A percentile compares a stretch with the other conserved stretches of the same genome.
Evolutionary conservation across 2,888 invertebrate genomes (phyloP).

Genomic region (Epinotia ramella): DNA sequence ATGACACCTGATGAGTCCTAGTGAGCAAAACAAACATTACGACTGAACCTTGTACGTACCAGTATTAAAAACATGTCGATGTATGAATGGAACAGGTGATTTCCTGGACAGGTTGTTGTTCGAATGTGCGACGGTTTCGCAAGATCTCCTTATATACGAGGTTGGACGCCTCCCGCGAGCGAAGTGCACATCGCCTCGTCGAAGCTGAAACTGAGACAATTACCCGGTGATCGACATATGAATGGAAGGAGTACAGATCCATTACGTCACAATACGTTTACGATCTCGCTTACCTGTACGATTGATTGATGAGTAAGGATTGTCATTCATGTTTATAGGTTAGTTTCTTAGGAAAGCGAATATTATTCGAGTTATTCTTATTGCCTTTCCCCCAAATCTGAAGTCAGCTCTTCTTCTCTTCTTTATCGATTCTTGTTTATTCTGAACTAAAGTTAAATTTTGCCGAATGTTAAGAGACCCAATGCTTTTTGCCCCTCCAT

Average conservation of each 20-base stretch:
- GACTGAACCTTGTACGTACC: slow-evolving; percentile 59
- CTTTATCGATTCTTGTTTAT: no score
- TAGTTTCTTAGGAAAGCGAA: neutral
- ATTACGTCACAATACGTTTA: slow-evolving; percentile 36
- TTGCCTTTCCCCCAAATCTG: no score
- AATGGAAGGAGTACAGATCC: slow-evolving; percentile 67
- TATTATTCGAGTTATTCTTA: no score
- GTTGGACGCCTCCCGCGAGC: slow-evolving; percentile 59
- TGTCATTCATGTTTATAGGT: slow-evolving; percentile 4
- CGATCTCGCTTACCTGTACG: slow-evolving; percentile 24
- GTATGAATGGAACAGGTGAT: slow-evolving; percentile 65
- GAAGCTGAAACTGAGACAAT: slow-evolving; percentile 77
- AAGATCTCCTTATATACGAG: slow-evolving; percentile 81
- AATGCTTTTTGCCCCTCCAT: no score
- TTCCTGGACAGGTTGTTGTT: slow-evolving; percentile 79
- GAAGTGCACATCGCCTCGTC: slow-evolving; percentile 57
- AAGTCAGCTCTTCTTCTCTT: no score
- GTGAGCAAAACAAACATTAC: slow-evolving; percentile 49
- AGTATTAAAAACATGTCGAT: slow-evolving; percentile 70
- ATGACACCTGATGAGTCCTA: slow-evolving; percentile 52
- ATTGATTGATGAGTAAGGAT: slow-evolving; percentile 18
- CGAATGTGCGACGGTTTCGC: slow-evolving; percentile 82
- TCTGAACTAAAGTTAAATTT: no score
- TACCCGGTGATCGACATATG: slow-evolving; percentile 74
- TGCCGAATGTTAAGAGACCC: no score